Conservation (phyloP, 1,140 invertebrate genomes). For the Phymorhynchus buccinoides region DNA sequence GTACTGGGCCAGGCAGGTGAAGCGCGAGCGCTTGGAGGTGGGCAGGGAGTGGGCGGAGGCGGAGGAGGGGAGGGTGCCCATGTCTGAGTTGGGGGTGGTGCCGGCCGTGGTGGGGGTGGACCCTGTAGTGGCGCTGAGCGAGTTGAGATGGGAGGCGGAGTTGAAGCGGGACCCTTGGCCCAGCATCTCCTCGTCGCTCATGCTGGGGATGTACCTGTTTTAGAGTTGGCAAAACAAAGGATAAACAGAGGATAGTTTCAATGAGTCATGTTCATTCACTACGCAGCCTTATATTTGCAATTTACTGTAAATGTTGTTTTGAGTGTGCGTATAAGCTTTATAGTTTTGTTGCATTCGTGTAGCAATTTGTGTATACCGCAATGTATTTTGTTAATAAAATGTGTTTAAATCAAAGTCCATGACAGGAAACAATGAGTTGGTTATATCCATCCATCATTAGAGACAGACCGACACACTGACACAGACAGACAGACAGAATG, state of each 20-base stretch:
- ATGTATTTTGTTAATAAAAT: too few species aligned
- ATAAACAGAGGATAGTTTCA: too few species aligned
- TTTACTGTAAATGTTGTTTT: too few species aligned
- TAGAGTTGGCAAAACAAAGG: too few species aligned
- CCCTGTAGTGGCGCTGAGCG: conserved; percentile 5
- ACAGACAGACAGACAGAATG: background rate
- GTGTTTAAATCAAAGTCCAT: too few species aligned
- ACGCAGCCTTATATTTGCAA: too few species aligned
- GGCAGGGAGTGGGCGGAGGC: background rate
- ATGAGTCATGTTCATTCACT: too few species aligned
- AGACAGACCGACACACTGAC: background rate
- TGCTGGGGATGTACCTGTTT: conserved; percentile 46
- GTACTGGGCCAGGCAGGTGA: conserved; percentile 43
- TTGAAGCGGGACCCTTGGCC: conserved; percentile 23
- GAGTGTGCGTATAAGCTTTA: too few species aligned
- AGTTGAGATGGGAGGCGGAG: conserved; percentile 28
- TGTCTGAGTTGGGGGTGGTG: background rate
- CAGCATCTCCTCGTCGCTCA: conserved; percentile 53
- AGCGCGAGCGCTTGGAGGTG: conserved; percentile 41
- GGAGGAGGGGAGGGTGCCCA: background rate
- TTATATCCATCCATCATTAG: too few species aligned
- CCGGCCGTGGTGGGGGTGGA: background rate
- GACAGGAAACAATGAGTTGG: too few species aligned
- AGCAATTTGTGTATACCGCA: too few species aligned
- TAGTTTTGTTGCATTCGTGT: too few species aligned